Base-by-base conservation (phyloP, 2,888 invertebrate species). In the Lycia hirtaria region DNA sequence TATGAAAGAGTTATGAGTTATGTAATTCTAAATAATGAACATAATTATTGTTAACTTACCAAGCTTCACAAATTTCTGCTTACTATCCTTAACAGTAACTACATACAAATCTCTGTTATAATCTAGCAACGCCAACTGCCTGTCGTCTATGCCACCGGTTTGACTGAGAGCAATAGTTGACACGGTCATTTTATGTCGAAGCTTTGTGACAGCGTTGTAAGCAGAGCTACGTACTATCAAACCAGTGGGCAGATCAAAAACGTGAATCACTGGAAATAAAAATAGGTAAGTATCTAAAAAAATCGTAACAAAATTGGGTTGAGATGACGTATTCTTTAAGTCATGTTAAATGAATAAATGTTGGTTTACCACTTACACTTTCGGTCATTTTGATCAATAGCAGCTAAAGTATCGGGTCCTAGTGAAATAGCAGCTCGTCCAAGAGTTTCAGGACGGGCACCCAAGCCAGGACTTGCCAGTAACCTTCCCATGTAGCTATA, bases 401-500 rank as follows among this genome's bases (percentile, higher is more conserved):
- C 94, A 41, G 96, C 97, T 12, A 99, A 88, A 1, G 96, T 95
- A 81, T 99, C 99, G 33, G 96, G 94, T 17, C 97, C 97, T 32
- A 99, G 84, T 0, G 97, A 96, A 10, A 98, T 93, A 6, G 95
- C 95, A 32, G 95, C 94, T 58, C 93, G 89, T 67, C 96, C 96
- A 12, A 99, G 88, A 32, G 94, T 94, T 73, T 98, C 98, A 0
- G 96, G 94, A 58, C 97, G 94, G 84, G 97, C 95, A 38, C 97
- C 96, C 95, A 97, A 97, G 53, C 96, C 95, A 0, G 98, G 97
- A 68, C 96, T 95, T 7, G 97, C 95, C 19, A 97, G 92, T 35
- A 97, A 88, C 41, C 98, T 94, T 0, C 99, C 99, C 81, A 98
- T 98, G 76, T 98, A 99, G 57, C 96, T 97, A 84, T 98, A 98